Conservation (phyloP, 2,888 invertebrate species). For the Lithosia quadra region DNA sequence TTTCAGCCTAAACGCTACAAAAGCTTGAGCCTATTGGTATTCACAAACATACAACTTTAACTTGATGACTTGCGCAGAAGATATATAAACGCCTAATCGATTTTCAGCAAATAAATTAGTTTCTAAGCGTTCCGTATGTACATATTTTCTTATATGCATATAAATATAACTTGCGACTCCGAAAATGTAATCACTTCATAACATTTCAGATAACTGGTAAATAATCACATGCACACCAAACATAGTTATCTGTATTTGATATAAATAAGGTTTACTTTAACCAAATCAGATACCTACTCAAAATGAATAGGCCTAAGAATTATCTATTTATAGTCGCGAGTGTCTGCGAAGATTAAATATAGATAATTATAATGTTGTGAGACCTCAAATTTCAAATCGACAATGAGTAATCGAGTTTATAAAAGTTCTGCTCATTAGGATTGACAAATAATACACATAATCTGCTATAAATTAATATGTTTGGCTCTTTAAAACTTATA, state of each 20-base stretch:
- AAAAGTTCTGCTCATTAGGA: background rate
- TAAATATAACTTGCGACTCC: background rate
- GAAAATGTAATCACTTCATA: background rate
- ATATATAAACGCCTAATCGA: background rate
- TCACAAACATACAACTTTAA: conserved; percentile 1
- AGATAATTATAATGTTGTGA: background rate
- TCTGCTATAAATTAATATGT: too few species aligned
- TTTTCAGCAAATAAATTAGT: background rate
- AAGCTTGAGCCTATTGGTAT: background rate
- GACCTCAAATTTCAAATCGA: background rate
- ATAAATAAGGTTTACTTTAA: background rate
- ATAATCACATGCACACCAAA: background rate
- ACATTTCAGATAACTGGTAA: background rate
- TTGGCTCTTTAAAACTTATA: too few species aligned
- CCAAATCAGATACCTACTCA: background rate
- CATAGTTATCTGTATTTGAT: background rate
- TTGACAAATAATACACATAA: too few species aligned
- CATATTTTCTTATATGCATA: background rate
- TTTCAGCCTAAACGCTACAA: background rate
- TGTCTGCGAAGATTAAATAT: too few species aligned
- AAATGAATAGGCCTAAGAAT: background rate
- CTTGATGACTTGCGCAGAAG: conserved; percentile 11
- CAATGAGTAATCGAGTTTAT: background rate
- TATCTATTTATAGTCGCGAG: too few species aligned
- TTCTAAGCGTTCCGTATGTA: conserved; percentile 10